phyloP scores from a whole-genome alignment of 2,888 invertebrate genomes.

The Adineta ricciae region DNA sequence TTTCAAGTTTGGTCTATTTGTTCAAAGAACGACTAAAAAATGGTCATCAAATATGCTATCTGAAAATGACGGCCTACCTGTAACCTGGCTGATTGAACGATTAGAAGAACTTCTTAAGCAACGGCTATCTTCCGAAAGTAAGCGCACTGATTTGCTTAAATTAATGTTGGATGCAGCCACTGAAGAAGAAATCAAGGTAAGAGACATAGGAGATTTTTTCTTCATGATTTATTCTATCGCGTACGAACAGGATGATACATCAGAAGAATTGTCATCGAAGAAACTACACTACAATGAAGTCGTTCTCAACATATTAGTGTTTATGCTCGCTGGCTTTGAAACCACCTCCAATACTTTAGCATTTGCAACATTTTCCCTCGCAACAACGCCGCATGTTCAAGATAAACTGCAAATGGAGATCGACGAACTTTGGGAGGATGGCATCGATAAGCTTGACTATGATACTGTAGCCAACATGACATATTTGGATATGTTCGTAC shows the following conservation, averaged over 20 bases:
- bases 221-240: background rate
- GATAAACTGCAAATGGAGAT: conserved; percentile 1
- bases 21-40: too few relatives aligned
- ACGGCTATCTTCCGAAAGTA: background rate
- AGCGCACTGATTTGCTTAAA: background rate
- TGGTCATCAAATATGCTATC: background rate
- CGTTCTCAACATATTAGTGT: background rate
- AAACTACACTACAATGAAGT: conserved; percentile 12
- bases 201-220: background rate
- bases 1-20: background rate
- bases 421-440: background rate
- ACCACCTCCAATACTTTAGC: conserved; percentile 16
- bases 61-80: background rate
- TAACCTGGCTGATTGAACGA: background rate
- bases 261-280: background rate
- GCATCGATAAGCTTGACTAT: conserved; percentile 7
- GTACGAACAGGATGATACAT: background rate
- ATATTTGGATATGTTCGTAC: conserved; percentile 26
- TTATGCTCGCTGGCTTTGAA: conserved; percentile 28
- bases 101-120: background rate
- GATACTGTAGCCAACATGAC: conserved; percentile 11
- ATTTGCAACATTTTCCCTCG: conserved; percentile 3
- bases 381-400: conserved; percentile 24
- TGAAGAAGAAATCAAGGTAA: background rate
- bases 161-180: conserved; percentile 9